phyloP scores from a whole-genome alignment of 1,140 invertebrate genomes.

The Limonius californicus region DNA sequence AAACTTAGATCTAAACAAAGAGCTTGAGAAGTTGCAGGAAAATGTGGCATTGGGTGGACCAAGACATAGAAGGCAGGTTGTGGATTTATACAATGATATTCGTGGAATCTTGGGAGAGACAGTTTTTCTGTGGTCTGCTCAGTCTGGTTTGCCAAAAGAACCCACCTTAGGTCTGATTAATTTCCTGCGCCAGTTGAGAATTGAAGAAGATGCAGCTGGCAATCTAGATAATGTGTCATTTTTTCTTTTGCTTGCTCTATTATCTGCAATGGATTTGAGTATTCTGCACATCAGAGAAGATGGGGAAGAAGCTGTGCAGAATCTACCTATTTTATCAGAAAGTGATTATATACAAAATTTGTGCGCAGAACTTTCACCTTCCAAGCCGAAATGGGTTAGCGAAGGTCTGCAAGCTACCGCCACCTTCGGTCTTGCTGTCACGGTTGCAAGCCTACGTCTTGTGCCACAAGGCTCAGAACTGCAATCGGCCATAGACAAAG shows the following conservation, averaged over 20 bases:
- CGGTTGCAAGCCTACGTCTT: slow-evolving; percentile 71
- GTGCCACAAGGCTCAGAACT: slow-evolving; percentile 48
- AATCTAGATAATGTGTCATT: slow-evolving; percentile 72
- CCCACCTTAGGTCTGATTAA: slow-evolving; percentile 50
- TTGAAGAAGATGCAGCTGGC: slow-evolving; percentile 54
- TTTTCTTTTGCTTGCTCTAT: slow-evolving; percentile 74
- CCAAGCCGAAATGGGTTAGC: slow-evolving; percentile 58
- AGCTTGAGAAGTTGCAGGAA: slow-evolving; percentile 73
- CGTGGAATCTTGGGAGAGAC: slow-evolving; percentile 78
- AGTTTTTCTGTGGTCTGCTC: slow-evolving; percentile 82
- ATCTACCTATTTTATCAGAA: slow-evolving; percentile 70
- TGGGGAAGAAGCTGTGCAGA: slow-evolving; percentile 64
- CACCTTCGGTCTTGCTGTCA: slow-evolving; percentile 76
- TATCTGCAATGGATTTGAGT: slow-evolving; percentile 82
- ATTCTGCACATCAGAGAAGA: slow-evolving; percentile 64
- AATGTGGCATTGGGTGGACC: slow-evolving; percentile 85
- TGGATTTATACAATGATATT: slow-evolving; percentile 74
- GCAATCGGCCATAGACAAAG: slow-evolving; percentile 59
- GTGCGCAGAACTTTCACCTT: slow-evolving; percentile 52
- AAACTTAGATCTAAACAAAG: slow-evolving; percentile 57
- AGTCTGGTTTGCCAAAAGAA: slow-evolving; percentile 67
- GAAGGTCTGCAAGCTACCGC: slow-evolving; percentile 65
- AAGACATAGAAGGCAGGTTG: slow-evolving; percentile 77
- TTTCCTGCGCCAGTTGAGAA: slow-evolving; percentile 44
- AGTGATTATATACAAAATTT: slow-evolving; percentile 57